These are phyloP conservation scores for Halcyon smyrnensis DNA, from an alignment of 2,797 vertebrate genomes.

Conservation along the genomic window DNA sequence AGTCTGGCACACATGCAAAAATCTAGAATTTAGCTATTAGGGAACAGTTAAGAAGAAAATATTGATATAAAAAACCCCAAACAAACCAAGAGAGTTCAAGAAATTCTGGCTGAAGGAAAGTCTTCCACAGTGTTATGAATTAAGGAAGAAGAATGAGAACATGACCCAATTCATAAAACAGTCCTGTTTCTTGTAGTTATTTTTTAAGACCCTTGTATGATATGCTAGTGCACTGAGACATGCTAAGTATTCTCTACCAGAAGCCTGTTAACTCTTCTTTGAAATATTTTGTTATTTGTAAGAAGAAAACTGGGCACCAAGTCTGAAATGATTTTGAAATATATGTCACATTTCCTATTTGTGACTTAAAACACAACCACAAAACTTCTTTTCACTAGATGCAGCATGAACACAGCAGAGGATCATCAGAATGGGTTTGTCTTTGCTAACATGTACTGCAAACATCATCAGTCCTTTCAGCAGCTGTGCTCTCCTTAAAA, in stretches of 20 bases:
- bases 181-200: neutral
- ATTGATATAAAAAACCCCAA: neutral
- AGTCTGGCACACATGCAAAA: neutral
- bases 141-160: neutral
- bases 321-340: neutral
- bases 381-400: neutral
- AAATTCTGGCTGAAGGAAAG: neutral
- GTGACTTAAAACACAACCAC: neutral
- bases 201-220: neutral
- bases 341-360: neutral
- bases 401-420: neutral
- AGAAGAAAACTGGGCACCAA: neutral
- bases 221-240: neutral
- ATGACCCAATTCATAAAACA: neutral
- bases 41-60: neutral
- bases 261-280: neutral
- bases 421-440: neutral
- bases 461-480: neutral
- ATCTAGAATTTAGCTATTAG: neutral
- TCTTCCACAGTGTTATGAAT: neutral
- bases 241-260: neutral
- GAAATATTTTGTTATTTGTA: neutral
- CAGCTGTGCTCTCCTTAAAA: neutral
- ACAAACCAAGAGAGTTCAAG: neutral
- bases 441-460: neutral